Evolutionary conservation across 37 sponge, comb jelly and placozoan species (phyloP), one percentile per base, ranked within the genome.

Genomic region (Theonella swinhoei): DNA sequence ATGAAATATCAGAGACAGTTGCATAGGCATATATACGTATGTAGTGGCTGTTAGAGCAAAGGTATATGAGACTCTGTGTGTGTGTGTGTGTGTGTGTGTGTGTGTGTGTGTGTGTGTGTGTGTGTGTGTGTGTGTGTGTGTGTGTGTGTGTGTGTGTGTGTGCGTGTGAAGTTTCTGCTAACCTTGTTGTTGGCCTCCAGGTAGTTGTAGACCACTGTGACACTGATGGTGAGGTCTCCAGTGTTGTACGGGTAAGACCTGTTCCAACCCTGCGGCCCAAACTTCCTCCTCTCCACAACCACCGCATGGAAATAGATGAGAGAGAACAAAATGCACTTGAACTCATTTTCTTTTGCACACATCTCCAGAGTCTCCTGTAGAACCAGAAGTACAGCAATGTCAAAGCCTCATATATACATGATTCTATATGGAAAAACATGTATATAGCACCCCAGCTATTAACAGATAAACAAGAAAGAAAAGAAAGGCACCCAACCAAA

Each of bases 221-320:
- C 99, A 79, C 95, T 94, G 93, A 98, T 98, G 64, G 99, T 96
- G 74, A 98, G 91, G 74, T 98, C 99, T n/a, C 99, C 99, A 78
- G 94, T 95, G 87, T 98, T 98, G 93, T 82, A 98, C 26, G 99
- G 99, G 62, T 98, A 98, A 26, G 91, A 88, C 30, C 99, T 62
- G 75, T 98, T 98, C 99, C 99, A 98, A 4, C 99, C 99, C 62
- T 98, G 99, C 47, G 99, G 96, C 2, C 99, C 99, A 88, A 98
- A 98, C 93, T 98, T 98, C 38, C 99, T 82, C 39, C 99, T 79
- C 89, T 98, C 99, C 40, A 90, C 88, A 30, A 98, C 96, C 43
- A 91, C 92, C 33, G 99, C 99, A 85, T 98, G 99, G 94, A 98
- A 98, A 79, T 98, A 98, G 84, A 95, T 91, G 39, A 98, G 94